Percentiles rank a stretch among this genome's conserved stretches.
Conservation (phyloP, 1,140 invertebrate species). For the Diprion similis region DNA sequence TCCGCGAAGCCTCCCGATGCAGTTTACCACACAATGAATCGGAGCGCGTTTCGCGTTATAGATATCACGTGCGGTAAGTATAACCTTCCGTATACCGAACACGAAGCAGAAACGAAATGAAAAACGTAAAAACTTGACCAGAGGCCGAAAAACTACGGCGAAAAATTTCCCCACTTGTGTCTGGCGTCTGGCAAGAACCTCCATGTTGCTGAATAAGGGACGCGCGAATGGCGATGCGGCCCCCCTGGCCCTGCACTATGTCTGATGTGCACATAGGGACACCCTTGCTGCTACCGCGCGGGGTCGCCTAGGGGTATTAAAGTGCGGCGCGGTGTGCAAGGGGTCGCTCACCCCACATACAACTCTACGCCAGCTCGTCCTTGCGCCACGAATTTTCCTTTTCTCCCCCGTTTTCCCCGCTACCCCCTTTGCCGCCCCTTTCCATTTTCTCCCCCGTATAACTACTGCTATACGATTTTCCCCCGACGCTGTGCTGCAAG, state of each 20-base stretch:
- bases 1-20: too few relatives aligned
- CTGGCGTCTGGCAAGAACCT: not conserved
- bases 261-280: not conserved
- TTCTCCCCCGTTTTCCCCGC: constrained; percentile 9
- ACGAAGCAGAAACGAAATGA: too few relatives aligned
- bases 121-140: not conserved
- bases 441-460: constrained; percentile 22
- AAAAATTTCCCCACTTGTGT: not conserved
- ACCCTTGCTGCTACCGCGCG: not conserved
- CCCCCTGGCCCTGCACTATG: not conserved
- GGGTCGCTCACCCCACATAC: constrained; percentile 22
- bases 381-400: constrained; percentile 10
- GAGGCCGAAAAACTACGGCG: too few relatives aligned
- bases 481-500: too few relatives aligned
- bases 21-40: too few relatives aligned
- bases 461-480: constrained; percentile 19
- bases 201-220: not conserved
- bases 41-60: too few relatives aligned
- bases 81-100: too few relatives aligned
- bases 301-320: not conserved
- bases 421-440: constrained; percentile 20
- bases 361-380: constrained; percentile 9
- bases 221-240: not conserved
- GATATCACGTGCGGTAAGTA: too few relatives aligned
- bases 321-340: constrained; percentile 14